These are phyloP conservation scores for Trogon surrucura DNA, from an alignment of 2,113 vertebrate genomes.

Conservation along the genomic window DNA sequence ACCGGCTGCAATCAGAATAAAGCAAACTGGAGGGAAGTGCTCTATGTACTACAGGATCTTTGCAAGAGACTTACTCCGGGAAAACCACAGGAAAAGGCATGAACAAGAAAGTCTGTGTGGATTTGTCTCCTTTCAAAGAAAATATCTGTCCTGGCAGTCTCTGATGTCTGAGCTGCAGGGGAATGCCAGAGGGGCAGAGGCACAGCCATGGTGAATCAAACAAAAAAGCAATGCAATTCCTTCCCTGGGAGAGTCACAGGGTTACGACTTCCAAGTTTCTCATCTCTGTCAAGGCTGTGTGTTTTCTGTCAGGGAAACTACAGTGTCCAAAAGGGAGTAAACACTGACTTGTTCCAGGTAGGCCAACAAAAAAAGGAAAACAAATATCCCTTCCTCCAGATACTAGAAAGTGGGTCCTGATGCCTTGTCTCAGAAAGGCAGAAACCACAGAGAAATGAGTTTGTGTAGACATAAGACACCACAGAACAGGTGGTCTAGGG, in stretches of 20 bases:
- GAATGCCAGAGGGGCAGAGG: rapidly evolving
- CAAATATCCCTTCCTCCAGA: background rate
- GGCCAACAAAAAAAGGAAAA: background rate
- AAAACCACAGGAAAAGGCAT: background rate
- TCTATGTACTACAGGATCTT: background rate
- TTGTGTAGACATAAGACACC: background rate
- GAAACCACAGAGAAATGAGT: background rate
- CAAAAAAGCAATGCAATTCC: background rate
- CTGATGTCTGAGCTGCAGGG: background rate
- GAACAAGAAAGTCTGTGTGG: background rate
- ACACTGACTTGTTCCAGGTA: background rate
- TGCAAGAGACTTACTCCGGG: background rate
- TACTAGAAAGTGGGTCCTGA: background rate
- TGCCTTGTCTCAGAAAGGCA: background rate
- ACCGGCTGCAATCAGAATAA: background rate
- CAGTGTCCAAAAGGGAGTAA: background rate
- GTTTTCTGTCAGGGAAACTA: background rate
- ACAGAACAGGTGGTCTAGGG: background rate
- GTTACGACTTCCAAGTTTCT: background rate
- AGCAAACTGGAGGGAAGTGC: background rate
- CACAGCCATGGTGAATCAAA: background rate
- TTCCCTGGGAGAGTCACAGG: background rate
- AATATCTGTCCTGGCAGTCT: background rate
- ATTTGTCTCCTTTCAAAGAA: background rate
- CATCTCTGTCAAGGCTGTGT: background rate